Base-by-base conservation (phyloP, 2,113 vertebrate genomes). In the Macrotis lagotis region DNA sequence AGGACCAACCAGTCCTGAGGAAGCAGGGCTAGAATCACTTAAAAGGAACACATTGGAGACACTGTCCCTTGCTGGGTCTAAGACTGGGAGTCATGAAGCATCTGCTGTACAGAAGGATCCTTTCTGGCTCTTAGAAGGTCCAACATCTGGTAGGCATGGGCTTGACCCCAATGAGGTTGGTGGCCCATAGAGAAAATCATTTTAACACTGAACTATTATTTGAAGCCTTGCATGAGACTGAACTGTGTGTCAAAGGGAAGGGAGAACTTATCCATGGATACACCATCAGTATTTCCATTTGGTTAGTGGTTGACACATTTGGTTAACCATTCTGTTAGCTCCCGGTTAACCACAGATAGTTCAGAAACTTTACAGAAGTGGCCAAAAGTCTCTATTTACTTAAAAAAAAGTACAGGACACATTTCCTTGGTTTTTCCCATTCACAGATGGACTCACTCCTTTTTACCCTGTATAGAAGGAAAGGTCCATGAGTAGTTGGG, bases 251-350 rank as follows among this genome's bases (percentile, higher is more conserved):
- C 94, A 28, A 48, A 59, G 92, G 92, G 93, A 50, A 31, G 59
- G 59, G 88, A 94, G 48, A 89, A 50, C 50, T 88, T 90, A 0
- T 89, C 50, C 47, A 92, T 95, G 50, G 47, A 96, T n/a, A 28
- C 91, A n/a, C 95, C 94, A 92, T 97, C 92, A 96, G 92, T 89
- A 10, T 97, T 97, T 96, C 95, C 96, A 96, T 19, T 44, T 94
- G 95, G 95, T 97, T 94, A 55, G 48, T 25, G 25, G 96, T 50
- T 95, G 90, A 95, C 96, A 96, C 31, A 50, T 95, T 96, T 96
- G 97, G 97, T 96, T 96, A 97, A 96, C 95, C 97, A 96, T 96
- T 97, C 91, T 95, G 93, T 96, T 96, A 95, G 92, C 93, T 51
- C 96, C 94, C 95, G 97, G 95, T 96, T 97, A 97, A 94, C 94